phyloP scores from a whole-genome alignment of 2,113 vertebrate species.

The Condylura cristata region DNA sequence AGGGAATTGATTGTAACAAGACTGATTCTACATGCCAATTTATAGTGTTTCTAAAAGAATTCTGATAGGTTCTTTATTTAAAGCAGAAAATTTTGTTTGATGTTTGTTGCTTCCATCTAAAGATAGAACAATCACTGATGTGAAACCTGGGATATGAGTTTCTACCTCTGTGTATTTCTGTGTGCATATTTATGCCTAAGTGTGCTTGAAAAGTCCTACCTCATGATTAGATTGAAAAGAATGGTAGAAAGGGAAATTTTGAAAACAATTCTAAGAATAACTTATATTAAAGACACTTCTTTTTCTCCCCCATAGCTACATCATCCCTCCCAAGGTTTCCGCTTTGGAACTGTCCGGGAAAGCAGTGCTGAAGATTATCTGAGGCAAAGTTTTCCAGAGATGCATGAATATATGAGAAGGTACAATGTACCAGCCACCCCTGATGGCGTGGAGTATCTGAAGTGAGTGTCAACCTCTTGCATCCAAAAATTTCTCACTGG shows the following conservation, averaged over 20 bases:
- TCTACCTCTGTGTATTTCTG: neutral
- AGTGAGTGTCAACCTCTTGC: slow-evolving; percentile 85
- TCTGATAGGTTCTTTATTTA: neutral
- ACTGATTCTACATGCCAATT: neutral
- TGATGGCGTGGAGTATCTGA: slow-evolving; percentile 89
- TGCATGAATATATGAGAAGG: slow-evolving; percentile 94
- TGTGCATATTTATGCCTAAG: neutral
- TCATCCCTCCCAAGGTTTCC: slow-evolving; percentile 94
- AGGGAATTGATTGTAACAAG: neutral
- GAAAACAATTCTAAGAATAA: neutral
- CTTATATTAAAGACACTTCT: slow-evolving; percentile 66
- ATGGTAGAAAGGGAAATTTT: neutral
- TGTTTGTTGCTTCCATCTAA: neutral
- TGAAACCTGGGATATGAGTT: neutral
- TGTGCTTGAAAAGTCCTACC: neutral
- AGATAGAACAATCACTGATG: neutral
- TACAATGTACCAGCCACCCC: slow-evolving; percentile 93
- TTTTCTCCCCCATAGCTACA: slow-evolving; percentile 86
- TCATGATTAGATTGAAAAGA: neutral
- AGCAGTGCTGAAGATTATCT: slow-evolving; percentile 94
- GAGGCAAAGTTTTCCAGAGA: slow-evolving; percentile 94
- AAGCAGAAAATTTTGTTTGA: neutral
- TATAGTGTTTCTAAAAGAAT: neutral
- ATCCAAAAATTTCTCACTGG: neutral
- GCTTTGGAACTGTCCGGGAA: slow-evolving; percentile 92